Conservation (phyloP, 2,113 vertebrate species). For the Struthio camelus region DNA sequence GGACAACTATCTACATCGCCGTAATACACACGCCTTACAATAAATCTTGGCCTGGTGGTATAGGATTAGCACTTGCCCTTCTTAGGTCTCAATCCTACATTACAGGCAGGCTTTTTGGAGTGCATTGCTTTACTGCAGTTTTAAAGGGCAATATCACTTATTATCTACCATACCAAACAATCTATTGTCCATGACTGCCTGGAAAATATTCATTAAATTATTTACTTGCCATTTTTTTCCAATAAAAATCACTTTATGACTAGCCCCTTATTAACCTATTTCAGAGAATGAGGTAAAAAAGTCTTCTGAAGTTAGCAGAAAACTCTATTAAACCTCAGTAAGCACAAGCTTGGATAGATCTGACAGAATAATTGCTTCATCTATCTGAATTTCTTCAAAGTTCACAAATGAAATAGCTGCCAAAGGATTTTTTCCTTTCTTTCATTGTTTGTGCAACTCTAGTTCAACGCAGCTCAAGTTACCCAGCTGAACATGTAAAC, state of each 20-base stretch:
- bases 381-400: not conserved
- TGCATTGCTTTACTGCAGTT: not conserved
- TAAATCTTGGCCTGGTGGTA: not conserved
- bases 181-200: not conserved
- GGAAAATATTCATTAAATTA: not conserved
- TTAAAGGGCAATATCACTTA: not conserved
- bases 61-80: not conserved
- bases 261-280: not conserved
- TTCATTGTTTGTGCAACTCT: not conserved
- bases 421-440: not conserved
- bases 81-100: not conserved
- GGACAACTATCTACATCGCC: not conserved
- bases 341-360: not conserved
- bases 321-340: not conserved
- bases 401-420: not conserved
- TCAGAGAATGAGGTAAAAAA: not conserved
- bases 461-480: not conserved
- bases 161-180: not conserved
- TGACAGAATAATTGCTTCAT: not conserved
- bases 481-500: not conserved
- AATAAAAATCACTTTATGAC: not conserved
- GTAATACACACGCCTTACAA: not conserved
- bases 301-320: not conserved
- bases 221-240: not conserved
- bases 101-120: not conserved